Evolutionary conservation across 2,113 vertebrate species (phyloP).

Genomic region (Arizona elegans): DNA sequence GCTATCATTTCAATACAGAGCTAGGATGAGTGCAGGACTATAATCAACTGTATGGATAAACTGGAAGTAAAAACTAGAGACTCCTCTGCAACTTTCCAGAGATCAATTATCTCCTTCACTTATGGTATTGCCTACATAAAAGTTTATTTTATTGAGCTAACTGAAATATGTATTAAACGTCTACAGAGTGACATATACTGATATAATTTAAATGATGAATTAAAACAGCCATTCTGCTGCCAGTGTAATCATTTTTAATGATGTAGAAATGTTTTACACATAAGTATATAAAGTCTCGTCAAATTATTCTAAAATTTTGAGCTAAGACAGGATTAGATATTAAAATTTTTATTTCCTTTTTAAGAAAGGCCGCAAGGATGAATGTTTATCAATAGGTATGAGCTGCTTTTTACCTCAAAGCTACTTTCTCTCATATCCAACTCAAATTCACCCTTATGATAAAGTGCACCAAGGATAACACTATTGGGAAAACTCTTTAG

Average conservation of each 20-base stretch:
- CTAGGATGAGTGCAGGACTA: not conserved
- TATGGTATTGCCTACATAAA: not conserved
- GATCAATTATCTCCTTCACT: not conserved
- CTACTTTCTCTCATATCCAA: not conserved
- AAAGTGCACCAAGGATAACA: not conserved
- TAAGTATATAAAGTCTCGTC: not conserved
- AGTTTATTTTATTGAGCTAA: not conserved
- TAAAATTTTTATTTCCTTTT: not conserved
- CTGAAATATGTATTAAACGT: not conserved
- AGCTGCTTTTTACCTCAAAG: not conserved
- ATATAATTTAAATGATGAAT: not conserved
- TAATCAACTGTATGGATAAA: not conserved
- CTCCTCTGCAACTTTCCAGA: not conserved
- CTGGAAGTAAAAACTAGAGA: not conserved
- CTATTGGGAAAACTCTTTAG: not conserved
- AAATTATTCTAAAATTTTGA: not conserved
- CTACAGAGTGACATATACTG: not conserved
- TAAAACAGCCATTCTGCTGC: not conserved
- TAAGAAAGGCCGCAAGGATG: not conserved
- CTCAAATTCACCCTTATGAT: not conserved
- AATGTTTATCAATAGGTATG: not conserved
- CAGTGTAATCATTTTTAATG: not conserved
- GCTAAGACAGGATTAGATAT: not conserved
- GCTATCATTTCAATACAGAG: not conserved
- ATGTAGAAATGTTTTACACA: not conserved